phyloP scores from a whole-genome alignment of 2,888 invertebrate species.

The Sesia apiformis region DNA sequence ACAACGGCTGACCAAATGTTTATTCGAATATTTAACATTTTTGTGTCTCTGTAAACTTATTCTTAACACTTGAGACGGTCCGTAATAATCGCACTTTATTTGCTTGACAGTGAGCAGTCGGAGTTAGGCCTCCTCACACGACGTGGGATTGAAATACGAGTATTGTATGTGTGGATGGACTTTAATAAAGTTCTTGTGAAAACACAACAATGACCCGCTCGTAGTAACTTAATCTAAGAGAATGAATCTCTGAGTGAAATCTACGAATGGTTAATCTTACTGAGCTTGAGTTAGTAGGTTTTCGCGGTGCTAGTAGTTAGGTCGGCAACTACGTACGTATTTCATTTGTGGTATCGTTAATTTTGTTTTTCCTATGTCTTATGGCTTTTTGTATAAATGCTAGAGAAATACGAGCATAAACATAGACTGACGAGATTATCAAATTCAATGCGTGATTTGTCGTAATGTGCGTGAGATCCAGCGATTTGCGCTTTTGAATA shows the following conservation, averaged over 20 bases:
- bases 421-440: too few species aligned
- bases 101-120: slow-evolving; percentile 29
- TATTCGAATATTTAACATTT: too few species aligned
- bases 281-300: slow-evolving; percentile 9
- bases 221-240: slow-evolving; percentile 57
- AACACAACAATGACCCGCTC: slow-evolving; percentile 46
- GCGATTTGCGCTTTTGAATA: too few species aligned
- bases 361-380: neutral
- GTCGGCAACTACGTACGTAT: neutral
- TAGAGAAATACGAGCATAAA: too few species aligned
- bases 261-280: slow-evolving; percentile 39
- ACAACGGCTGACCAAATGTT: too few species aligned
- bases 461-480: too few species aligned
- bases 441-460: too few species aligned
- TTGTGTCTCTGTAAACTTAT: too few species aligned
- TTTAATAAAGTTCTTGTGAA: slow-evolving; percentile 62
- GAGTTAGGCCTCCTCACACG: slow-evolving; percentile 16
- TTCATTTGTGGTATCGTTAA: neutral
- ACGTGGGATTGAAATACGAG: slow-evolving; percentile 47
- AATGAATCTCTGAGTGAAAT: slow-evolving; percentile 57
- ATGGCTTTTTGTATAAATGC: too few species aligned
- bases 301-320: slow-evolving; percentile 10
- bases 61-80: slow-evolving; percentile 30
- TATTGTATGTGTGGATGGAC: slow-evolving; percentile 36
- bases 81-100: slow-evolving; percentile 47